Base-by-base conservation (phyloP, 2,888 invertebrate genomes). In the Arge pagana region DNA sequence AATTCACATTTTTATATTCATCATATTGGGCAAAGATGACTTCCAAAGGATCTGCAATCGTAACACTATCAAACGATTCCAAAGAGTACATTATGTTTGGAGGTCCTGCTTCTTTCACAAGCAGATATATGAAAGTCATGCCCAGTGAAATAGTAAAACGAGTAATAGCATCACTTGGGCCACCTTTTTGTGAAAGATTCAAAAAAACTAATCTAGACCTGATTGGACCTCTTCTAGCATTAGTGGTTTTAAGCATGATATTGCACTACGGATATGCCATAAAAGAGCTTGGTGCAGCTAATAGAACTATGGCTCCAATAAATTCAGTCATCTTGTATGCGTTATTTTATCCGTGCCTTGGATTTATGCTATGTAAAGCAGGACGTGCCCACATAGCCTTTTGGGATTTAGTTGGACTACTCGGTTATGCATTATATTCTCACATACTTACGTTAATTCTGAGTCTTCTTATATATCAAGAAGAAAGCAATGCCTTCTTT, bases 361-460 rank as follows among this genome's bases (percentile, higher is more conserved):
- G 69, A 56, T 78, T 68, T 61, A 21, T 74, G 35, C 55, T 78
- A 26, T 66, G 71, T 35, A 67, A 67, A 57, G 39, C 76, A 8
- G 75, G 74, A 7, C 59, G 63, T 18, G 75, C 78, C 3, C 58
- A 51, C 30, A 65, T 79, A 21, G 69, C 63, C 18, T 68, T 78
- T 23, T 58, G 63, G 28, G 78, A 81, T 68, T 67, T 76, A 39
- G 45, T 78, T 8, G 74, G 77, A 4, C 60, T 81, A 13, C 56
- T 80, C 21, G 80, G 80, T 2, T 81, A 81, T 61, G 73, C 76
- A 10, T 62, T 80, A 6, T 81, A 78, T 64, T 80, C 81, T 4
- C 79, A 80, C 56, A 64, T 81, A 15, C 56, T 80, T 4, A 78
- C 80, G 2, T 63, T 81, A 4, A 48, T 69, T 7, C 40, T 73